A percentile compares a stretch with the other conserved stretches of the same genome.
Conservation (phyloP, 2,797 vertebrate species). For the Lateolabrax maculatus region DNA sequence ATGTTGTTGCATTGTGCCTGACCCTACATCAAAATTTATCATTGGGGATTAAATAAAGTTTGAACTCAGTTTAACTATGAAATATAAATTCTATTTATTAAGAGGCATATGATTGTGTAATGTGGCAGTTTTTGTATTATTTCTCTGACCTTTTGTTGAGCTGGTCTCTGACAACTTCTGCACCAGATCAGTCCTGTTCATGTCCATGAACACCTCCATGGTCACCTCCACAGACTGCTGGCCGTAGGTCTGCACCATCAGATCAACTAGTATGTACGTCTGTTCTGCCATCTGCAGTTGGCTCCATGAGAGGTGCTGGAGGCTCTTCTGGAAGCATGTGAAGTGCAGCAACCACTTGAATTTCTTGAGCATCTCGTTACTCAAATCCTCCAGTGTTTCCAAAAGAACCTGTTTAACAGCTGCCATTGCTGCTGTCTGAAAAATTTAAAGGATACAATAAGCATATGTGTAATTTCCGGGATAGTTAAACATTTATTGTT, state of each 20-base stretch:
- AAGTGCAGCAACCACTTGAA: not conserved
- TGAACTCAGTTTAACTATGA: not conserved
- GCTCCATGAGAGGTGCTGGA: not conserved
- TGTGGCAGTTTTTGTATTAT: not conserved
- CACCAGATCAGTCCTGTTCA: slow-evolving; percentile 13
- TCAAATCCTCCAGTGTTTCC: not conserved
- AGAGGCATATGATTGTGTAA: not conserved
- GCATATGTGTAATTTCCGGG: not conserved
- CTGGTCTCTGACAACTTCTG: not conserved
- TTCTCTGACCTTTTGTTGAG: not conserved
- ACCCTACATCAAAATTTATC: no score
- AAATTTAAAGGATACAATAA: not conserved
- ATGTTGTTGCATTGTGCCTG: no score
- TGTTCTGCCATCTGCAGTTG: not conserved
- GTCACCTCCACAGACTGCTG: slow-evolving; percentile 12
- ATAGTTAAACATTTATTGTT: not conserved
- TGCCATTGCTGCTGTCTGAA: not conserved
- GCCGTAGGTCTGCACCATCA: not conserved
- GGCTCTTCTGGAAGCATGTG: not conserved
- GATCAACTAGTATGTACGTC: not conserved
- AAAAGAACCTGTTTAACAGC: not conserved
- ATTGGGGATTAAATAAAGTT: not conserved
- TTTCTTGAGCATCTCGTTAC: not conserved
- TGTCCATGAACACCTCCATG: not conserved
- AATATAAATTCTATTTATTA: not conserved